Evolutionary conservation across 2,888 invertebrate species (phyloP), one percentile per base, ranked within the genome.

Genomic region (Agonopterix heracliana): DNA sequence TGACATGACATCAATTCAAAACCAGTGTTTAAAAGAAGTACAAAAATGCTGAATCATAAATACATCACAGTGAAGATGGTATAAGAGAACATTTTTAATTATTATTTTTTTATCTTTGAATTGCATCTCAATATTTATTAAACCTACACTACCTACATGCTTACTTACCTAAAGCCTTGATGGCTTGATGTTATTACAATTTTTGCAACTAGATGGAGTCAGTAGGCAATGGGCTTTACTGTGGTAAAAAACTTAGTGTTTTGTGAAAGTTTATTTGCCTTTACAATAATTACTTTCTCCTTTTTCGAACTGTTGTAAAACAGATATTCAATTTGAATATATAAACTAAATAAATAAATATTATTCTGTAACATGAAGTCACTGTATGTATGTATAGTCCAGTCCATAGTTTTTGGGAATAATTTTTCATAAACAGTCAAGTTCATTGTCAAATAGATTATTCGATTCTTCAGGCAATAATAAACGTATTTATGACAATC

Each of bases 1-100:
- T 79, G 79, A 75, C 79, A 73, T 61, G 58, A 70, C 66, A 70
- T 26, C 67, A 67, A 61, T 62, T 55, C 59, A 56, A 55, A 63
- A 67, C 63, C 63, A 64, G 68, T 69, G 67, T 67, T 66, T 62
- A 61, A 64, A 61, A 66, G 64, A 76, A 78, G 81, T 84, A 83
- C 82, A 81, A 82, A 73, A 13, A 44, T 14, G 46, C 46, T 40
- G 11, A 46, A 41, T 46, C 47, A 13, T 44, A 46, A 14, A 38
- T 34, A 17, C 44, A 35, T 11, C 5, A 42, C 47, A 43, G 9
- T 43, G 11, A 34, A 45, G 35, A 36, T 45, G 17, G 4, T 26
- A 40, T 40, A 46, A 46, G 42, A 35, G 26, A 47, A 47, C 41
- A 26, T 44, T 26, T 11, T 45, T 41, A 35, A 38, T 46, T 26